Base-by-base conservation (phyloP, 1,140 invertebrate species). In the Triops cancriformis region DNA sequence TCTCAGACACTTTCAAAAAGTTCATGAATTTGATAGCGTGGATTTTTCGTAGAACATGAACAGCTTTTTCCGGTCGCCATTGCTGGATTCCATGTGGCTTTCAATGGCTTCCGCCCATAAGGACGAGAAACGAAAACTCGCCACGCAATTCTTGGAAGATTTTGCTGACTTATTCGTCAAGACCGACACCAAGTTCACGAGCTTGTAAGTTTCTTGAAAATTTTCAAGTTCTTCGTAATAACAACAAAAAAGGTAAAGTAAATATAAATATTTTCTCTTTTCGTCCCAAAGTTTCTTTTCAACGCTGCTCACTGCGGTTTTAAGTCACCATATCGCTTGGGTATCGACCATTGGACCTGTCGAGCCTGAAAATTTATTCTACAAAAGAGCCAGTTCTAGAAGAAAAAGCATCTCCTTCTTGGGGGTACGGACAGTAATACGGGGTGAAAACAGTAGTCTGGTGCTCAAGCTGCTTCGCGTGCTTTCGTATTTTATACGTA, bases 271-370 rank as follows among this genome's bases (percentile, higher is more conserved):
- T 73, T 79, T 75, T 77, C 75, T 81, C 80, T 78, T 75, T 77
- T 64, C 27, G 5, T 77, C 89, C n/a, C 88, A 77, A 87, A 97
- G 94, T 86, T 97, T 97, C 85, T 88, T 96, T 76, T 96, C 94
- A 83, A 95, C 93, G 18, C 86, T 96, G 75, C 83, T 96, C 27
- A 96, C 94, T 6, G 93, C 93, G 77, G 91, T 96, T 28, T 85
- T 96, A 73, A 96, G 93, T 0, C 89, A 96, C 85, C 95, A 97
- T 84, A 87, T 96, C 26, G 93, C 94, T 1, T 96, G 94, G 95
- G 93, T 96, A 74, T 89, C 91, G 27, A 94, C 93, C 0, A 90
- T 94, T 14, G 73, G 51, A 18, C 51, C 51, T 64, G 51, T 18
- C 51, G 51, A 64, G 51, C 23, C 51, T 64, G 18, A 64, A 5